Evolutionary conservation across 2,113 vertebrate genomes (phyloP), one percentile per base, ranked within the genome.

Genomic region (Helogale parvula): DNA sequence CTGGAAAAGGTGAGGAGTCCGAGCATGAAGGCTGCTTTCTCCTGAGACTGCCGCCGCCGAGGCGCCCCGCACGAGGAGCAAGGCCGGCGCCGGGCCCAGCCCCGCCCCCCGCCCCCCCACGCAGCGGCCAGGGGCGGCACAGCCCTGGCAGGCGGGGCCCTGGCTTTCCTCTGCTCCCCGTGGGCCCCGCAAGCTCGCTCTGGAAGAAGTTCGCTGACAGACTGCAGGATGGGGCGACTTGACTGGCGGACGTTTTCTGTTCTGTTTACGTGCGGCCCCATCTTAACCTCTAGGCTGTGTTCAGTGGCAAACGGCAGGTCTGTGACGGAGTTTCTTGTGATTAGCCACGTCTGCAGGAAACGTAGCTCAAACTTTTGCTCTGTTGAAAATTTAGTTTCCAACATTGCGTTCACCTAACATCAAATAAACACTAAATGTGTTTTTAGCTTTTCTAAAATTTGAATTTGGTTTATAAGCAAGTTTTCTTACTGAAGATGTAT

Each of bases 71-170:
- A 14, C 12, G 50, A 13, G 50, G 50, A 50, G 50, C 50, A 13
- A 50, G 50, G 50, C 50, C 12, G 50, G 50, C 7, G 11, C 50
- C 13, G 50, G 50, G 47, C 47, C 47, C 47, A 50, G 12, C 50
- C 50, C 50, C 50, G 12, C 50, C 50, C 50, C 50, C 50, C 13
- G 50, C 50, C 50, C 41, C 41, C 38, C 38, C 38, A 16, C 27
- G 38, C 2, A 2, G n/a, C 23, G 13, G 25, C 23, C 38, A 13
- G 50, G 82, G 41, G 25, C 16, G 12, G 6, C 31, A 0, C 3
- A 1, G 0, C 80, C 57, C 41, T 38, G 38, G 38, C 38, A 38
- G 38, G 38, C 38, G 38, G 38, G 38, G 38, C 38, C 38, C 38
- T 38, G 35, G 27, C 5, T 5, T 0, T 33, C 29, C 16, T 35